Conservation (phyloP, 2,797 vertebrate genomes). For the Corythornis leucogaster region DNA sequence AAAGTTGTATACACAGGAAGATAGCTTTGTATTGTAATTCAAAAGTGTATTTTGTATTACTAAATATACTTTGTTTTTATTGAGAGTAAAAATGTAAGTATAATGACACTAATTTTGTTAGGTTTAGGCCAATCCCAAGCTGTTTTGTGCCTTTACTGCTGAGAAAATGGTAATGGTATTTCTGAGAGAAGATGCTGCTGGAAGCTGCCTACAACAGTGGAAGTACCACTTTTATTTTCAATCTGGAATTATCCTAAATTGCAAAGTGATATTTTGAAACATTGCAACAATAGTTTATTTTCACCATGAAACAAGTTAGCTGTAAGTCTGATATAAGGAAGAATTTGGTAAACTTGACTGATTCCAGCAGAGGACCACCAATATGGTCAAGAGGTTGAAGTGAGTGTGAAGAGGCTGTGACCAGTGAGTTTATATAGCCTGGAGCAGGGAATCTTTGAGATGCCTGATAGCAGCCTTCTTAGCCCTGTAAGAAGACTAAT, state of each 20-base stretch:
- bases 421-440: not conserved
- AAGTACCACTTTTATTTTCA: not conserved
- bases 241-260: not conserved
- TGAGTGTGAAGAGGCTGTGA: not conserved
- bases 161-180: not conserved
- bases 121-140: constrained; percentile 40
- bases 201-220: not conserved
- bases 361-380: not conserved
- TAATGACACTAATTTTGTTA: not conserved
- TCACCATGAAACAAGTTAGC: not conserved
- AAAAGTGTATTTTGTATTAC: not conserved
- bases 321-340: not conserved
- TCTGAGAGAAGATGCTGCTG: not conserved
- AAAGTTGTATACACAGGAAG: not conserved
- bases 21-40: not conserved
- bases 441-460: not conserved
- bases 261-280: not conserved
- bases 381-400: not conserved
- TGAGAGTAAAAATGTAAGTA: not conserved
- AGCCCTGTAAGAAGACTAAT: not conserved
- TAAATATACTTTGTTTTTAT: not conserved
- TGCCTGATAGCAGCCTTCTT: not conserved
- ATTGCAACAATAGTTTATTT: not conserved
- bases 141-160: constrained; percentile 28
- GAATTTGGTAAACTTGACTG: not conserved